Base-by-base conservation (phyloP, 2,113 vertebrate genomes). In the Cryptomyrus ogoouensis region DNA sequence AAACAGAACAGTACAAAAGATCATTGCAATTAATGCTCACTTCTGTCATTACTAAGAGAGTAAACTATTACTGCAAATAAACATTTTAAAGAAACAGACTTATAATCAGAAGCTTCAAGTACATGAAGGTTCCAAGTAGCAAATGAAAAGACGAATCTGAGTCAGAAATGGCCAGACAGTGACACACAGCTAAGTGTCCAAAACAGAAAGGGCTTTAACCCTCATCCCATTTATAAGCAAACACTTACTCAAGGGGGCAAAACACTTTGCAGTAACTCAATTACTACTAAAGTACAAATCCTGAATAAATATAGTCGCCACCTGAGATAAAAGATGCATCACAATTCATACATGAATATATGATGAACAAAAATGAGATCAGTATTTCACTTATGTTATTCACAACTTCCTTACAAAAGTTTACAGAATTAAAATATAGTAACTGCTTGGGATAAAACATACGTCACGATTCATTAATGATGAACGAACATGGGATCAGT, bases 1-100 rank as follows among this genome's bases (percentile, higher is more conserved):
- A 94, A 95, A 96, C 95, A 95, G 94, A 93, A 90, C 89, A 95
- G 94, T 92, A 95, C 94, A 96, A 93, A 91, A 56, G 21, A 15
- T 17, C 24, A 88, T 13, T 93, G 90, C 89, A 50, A 74, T 92
- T 93, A 93, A 94, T 96, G 24, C 96, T 96, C 95, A 95, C 95
- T 96, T 96, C 95, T 94, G 94, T 92, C 92, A 95, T 93, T 13
- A 47, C 44, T 3, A 86, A 86, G 46, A n/a, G 19, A 49, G n/a
- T n/a, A 15, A 31, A 86, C n/a, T 66, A 66, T 66, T 66, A 27
- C 17, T 92, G 89, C 89, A 50, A 66, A 66, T 62, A 47, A 89
- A 83, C 21, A 77, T n/a, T n/a, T 21, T 80, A 49, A 83, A 83
- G 35, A 50, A 39, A 42, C 35, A 7, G 74, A 80, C 6, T 39